Evolutionary conservation across 2,113 vertebrate species (phyloP).

Genomic region (Ctenomys sociabilis): DNA sequence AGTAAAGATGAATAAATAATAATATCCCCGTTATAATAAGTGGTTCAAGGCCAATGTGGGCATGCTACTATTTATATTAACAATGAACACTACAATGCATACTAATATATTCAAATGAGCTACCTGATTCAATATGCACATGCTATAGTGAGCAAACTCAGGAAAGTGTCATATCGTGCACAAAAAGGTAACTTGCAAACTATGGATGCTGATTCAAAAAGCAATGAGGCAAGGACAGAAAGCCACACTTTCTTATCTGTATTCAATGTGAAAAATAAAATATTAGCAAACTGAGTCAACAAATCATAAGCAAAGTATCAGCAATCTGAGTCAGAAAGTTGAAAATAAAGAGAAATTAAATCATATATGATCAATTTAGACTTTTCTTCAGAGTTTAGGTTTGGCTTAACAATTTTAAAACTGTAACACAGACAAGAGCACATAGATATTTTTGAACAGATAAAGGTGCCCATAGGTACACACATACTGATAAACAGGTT

Average conservation of each 20-base stretch:
- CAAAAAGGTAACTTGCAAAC: not conserved
- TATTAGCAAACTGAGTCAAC: not conserved
- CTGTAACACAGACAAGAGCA: not conserved
- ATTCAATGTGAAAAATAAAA: not conserved
- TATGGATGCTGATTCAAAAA: not conserved
- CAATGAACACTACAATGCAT: not conserved
- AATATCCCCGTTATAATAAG: not conserved
- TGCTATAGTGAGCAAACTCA: not conserved
- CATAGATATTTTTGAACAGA: not conserved
- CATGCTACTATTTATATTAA: not conserved
- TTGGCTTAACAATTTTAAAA: not conserved
- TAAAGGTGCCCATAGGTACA: rapidly evolving
- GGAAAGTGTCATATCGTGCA: not conserved
- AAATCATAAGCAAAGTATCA: not conserved
- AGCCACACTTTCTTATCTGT: not conserved
- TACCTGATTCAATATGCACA: not conserved
- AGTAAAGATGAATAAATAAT: slow-evolving; percentile 21
- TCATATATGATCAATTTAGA: no score
- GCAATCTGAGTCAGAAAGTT: not conserved
- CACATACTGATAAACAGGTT: not conserved
- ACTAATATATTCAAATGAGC: not conserved
- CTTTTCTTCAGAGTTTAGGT: not conserved
- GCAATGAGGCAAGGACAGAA: not conserved
- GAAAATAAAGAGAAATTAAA: not conserved
- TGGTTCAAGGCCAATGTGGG: not conserved